These are phyloP conservation scores for Cerceris rybyensis DNA, from an alignment of 2,888 invertebrate species.

Conservation along the genomic window DNA sequence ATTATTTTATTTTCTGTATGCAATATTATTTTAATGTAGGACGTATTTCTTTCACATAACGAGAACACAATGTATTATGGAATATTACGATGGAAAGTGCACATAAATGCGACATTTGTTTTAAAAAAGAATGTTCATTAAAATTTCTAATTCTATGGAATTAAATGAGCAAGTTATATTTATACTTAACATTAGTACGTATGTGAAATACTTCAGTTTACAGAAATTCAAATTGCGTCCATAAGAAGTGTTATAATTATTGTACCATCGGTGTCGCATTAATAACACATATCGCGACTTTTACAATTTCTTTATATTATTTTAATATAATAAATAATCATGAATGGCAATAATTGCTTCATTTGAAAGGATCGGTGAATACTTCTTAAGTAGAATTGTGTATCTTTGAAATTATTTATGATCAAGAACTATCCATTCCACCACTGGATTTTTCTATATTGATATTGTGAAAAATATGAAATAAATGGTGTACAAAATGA, in stretches of 20 bases:
- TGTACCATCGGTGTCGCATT: conserved; percentile 2
- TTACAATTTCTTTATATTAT: conserved; percentile 33
- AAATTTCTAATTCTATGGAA: conserved; percentile 16
- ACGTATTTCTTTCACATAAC: conserved; percentile 19
- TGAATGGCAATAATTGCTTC: conserved; percentile 23
- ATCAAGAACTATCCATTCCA: conserved; percentile 69
- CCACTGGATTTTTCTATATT: conserved; percentile 58
- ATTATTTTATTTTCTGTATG: conserved; percentile 12
- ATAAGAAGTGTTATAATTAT: background rate
- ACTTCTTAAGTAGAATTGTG: conserved; percentile 17
- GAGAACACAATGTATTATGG: conserved; percentile 17
- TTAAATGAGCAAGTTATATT: conserved; percentile 15
- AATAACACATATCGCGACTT: conserved; percentile 12
- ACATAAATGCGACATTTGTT: conserved; percentile 18
- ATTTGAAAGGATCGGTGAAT: conserved; percentile 14
- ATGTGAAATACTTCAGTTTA: conserved; percentile 19
- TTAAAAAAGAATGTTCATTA: conserved; percentile 4
- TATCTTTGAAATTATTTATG: conserved; percentile 54
- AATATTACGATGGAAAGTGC: conserved; percentile 18
- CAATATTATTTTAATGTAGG: conserved; percentile 17
- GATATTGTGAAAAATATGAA: conserved; percentile 46
- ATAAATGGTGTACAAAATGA: conserved; percentile 38
- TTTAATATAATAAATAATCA: conserved; percentile 27
- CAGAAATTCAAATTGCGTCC: conserved; percentile 24
- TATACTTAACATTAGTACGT: conserved; percentile 18